Evolutionary conservation across 2,113 vertebrate species (phyloP), one percentile per base, ranked within the genome.

Genomic region (Diadophis punctatus): DNA sequence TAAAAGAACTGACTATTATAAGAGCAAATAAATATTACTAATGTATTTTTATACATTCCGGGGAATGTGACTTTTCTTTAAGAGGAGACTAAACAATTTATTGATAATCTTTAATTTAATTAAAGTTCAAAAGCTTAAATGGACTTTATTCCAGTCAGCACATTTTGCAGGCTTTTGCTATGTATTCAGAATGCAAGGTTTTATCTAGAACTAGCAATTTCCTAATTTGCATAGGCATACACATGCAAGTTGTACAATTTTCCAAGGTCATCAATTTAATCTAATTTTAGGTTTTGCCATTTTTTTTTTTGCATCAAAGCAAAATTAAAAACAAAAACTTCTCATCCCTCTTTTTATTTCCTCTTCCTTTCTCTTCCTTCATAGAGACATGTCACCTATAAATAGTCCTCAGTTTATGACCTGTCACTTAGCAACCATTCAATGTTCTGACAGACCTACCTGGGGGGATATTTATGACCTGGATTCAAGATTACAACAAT

Each of bases 1-100:
- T 93, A 95, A 94, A 95, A 91, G 51, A 94, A 94, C 2, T n/a
- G 63, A 93, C 16, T 43, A 80, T 93, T 63, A 23, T 43, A 88
- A 94, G 86, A 58, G 91, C 68, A 80, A 91, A 91, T 52, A 86
- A 63, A 90, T 84, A 90, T 87, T 3, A 74, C 16, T 52, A 68
- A 91, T 49, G 91, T 2, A 7, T 30, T 49, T 20, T 1, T 80
- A 2, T 86, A 43, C 48, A 55, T 92, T 93, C 91, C 80, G 93
- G 63, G 90, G 0, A 2, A 55, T 27, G 86, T 8, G 23, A 39
- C 86, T 7, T 87, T 84, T 91, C 27, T 68, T 84, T 7, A 92
- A 46, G 86, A 92, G 86, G 55, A 90, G n/a, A 53, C 86, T 30
- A 86, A 93, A 58, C 4, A 34, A 56, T n/a, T 53, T 56, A 91